A percentile compares a stretch with the other conserved stretches of the same genome.
These are phyloP conservation scores for Tetrax tetrax DNA, from an alignment of 2,113 vertebrate genomes.

Conservation along the genomic window DNA sequence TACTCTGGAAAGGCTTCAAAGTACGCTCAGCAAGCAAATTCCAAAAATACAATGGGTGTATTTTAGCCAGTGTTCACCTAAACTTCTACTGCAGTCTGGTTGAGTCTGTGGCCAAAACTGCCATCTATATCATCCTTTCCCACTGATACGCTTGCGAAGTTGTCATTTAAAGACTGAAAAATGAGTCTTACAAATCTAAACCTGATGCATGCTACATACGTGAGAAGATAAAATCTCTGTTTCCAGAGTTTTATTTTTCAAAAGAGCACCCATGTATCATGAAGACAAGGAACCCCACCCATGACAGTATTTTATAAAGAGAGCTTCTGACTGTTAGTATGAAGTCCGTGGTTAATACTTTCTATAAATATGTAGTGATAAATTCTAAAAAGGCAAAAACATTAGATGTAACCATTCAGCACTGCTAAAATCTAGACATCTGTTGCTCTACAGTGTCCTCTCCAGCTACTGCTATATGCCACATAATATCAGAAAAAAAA, in stretches of 20 bases:
- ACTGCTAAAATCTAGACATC: not conserved
- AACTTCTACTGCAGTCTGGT: not conserved
- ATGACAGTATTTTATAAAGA: not conserved
- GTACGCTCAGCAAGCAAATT: not conserved
- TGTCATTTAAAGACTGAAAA: not conserved
- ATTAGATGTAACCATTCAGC: not conserved
- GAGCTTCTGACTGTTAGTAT: not conserved
- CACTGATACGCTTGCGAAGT: not conserved
- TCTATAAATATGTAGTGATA: not conserved
- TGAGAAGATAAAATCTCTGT: not conserved
- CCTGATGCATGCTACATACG: not conserved
- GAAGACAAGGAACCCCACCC: not conserved
- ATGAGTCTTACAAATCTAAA: not conserved
- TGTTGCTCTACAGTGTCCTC: not conserved
- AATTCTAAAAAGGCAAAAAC: not conserved
- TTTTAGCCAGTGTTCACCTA: not conserved
- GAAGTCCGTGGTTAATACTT: not conserved
- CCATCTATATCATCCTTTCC: not conserved
- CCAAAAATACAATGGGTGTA: not conserved
- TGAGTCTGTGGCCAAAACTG: not conserved
- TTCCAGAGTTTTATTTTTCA: not conserved
- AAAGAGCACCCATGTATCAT: not conserved
- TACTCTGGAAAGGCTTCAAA: slow-evolving; percentile 44
- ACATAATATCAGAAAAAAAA: not conserved
- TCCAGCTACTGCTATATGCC: not conserved